A percentile compares a stretch with the other conserved stretches of the same genome.
These are phyloP conservation scores for Lysandra bellargus DNA, from an alignment of 2,888 invertebrate species.

Conservation along the genomic window DNA sequence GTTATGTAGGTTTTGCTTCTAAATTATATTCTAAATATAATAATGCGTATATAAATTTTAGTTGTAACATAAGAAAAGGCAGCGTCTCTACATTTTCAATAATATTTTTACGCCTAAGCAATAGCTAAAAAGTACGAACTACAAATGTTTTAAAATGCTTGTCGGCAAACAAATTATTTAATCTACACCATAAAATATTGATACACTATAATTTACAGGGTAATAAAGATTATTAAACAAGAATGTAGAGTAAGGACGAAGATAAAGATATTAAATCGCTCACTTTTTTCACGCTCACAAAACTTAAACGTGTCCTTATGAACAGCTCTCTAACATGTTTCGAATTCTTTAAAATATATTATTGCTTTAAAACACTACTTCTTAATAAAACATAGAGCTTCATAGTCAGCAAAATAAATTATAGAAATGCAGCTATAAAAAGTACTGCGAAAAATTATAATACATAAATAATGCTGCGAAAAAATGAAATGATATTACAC, in stretches of 20 bases:
- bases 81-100: background rate
- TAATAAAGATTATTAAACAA: background rate
- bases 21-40: background rate
- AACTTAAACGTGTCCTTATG: background rate
- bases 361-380: background rate
- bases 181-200: background rate
- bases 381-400: background rate
- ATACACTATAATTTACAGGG: background rate
- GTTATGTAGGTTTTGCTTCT: background rate
- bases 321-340: background rate
- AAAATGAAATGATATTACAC: background rate
- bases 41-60: background rate
- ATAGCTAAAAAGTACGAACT: background rate
- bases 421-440: background rate
- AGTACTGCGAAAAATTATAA: background rate
- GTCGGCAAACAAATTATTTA: background rate
- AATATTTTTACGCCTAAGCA: background rate
- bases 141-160: background rate
- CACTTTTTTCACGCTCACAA: background rate
- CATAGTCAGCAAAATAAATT: background rate
- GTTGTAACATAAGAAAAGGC: background rate
- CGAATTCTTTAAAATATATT: background rate
- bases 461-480: background rate
- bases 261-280: background rate
- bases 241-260: constrained; percentile 10